Evolutionary conservation across 2,888 invertebrate species (phyloP).

Genomic region (Cosmia pyralina): DNA sequence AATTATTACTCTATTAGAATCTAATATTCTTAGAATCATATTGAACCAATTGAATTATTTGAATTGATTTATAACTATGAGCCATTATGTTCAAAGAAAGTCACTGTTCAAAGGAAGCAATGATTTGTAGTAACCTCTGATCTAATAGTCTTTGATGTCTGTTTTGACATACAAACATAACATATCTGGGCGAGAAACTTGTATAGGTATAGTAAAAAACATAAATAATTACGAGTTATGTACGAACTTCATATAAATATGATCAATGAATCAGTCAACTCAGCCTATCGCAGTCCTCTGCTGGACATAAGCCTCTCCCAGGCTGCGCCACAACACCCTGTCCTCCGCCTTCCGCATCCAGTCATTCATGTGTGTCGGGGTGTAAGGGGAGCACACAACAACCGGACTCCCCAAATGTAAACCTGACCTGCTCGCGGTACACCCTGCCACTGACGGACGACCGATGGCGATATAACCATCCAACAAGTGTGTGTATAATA

Average conservation of each 20-base stretch:
- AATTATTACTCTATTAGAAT: neutral
- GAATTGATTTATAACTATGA: constrained; percentile 22
- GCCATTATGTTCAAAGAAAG: constrained; percentile 6
- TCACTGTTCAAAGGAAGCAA: constrained; percentile 18
- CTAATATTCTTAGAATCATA: neutral
- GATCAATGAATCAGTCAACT: constrained; percentile 12
- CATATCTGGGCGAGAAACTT: constrained; percentile 36
- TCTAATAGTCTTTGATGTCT: constrained; percentile 39
- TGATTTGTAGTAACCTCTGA: constrained; percentile 23
- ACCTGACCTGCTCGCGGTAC: no score
- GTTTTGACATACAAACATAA: constrained; percentile 32
- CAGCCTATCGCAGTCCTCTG: no score
- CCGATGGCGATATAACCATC: no score
- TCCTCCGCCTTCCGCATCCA: no score
- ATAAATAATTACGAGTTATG: constrained; percentile 58
- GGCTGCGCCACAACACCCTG: no score
- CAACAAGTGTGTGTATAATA: no score
- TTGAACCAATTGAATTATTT: constrained; percentile 14
- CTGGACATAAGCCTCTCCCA: no score
- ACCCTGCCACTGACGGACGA: no score
- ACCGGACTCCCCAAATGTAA: no score
- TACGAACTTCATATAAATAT: constrained; percentile 61
- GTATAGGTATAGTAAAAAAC: constrained; percentile 51
- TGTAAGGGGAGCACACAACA: no score
- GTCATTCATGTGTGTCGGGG: no score